Evolutionary conservation across 2,113 vertebrate genomes (phyloP), one percentile per base, ranked within the genome.

Genomic region (Archocentrus centrarchus): DNA sequence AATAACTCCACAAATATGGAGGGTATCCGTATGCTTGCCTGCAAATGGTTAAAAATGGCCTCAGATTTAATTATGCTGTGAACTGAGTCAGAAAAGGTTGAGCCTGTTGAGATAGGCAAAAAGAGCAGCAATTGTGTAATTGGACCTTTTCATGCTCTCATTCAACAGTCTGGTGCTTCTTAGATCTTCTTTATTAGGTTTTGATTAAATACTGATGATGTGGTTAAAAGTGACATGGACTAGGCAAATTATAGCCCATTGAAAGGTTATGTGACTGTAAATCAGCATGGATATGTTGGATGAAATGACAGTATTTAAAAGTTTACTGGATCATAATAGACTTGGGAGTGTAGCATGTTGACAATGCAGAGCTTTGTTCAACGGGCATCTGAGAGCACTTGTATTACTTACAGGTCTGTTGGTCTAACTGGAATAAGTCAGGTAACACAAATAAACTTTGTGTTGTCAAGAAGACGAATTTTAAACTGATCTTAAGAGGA

Each of bases 181-280:
- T 70, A 70, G 24, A 3, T 70, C 47, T 32, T 53, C 24, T 73
- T 78, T 76, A 76, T 77, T 78, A 61, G 22, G 61, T 85, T 53
- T 53, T n/a, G 44, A 73, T 75, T 75, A 37, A 75, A 59, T 87
- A 60, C 35, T 70, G 62, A 59, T 59, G 64, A 75, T 86, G 82
- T 80, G 58, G 60, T 86, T 83, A 17, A 41, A 89, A 90, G 87
- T 89, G 92, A 93, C 85, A 89, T 50, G 27, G 75, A 68, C 81
- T 17, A 93, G 93, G 94, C 89, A 80, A 84, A 90, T 90, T 66
- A 83, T 35, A 53, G 47, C 20, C 61, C 37, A 11, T 14, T 50
- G 8, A 27, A 61, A n/a, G 77, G 41, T 82, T 30, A 53, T 6
- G 22, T 81, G 66, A 20, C 79, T 83, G 68, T 88, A 82, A 84